These are phyloP conservation scores for Camponotus pennsylvanicus DNA, from an alignment of 1,140 invertebrate genomes.

Conservation along the genomic window DNA sequence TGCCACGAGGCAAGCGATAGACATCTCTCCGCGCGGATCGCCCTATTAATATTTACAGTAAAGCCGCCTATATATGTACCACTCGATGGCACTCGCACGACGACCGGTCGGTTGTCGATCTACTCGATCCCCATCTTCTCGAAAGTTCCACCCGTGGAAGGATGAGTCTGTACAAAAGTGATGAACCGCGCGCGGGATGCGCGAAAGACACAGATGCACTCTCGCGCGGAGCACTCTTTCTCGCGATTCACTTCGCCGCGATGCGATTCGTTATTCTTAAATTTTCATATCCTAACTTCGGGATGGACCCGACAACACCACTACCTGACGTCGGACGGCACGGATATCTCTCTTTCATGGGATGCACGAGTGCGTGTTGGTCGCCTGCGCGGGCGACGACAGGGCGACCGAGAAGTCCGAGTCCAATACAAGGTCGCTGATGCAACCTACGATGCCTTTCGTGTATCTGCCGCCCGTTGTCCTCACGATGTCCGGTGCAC, in stretches of 20 bases:
- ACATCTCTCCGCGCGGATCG: constrained; percentile 43
- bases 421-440: constrained; percentile 92
- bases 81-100: constrained; percentile 56
- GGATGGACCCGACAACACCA: constrained; percentile 65
- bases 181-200: constrained; percentile 54
- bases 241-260: constrained; percentile 21
- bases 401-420: constrained; percentile 91
- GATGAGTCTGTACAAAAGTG: constrained; percentile 80
- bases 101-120: constrained; percentile 28
- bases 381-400: constrained; percentile 87
- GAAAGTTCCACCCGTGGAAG: constrained; percentile 60
- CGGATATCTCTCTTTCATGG: constrained; percentile 80
- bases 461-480: constrained; percentile 89
- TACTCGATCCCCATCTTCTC: constrained; percentile 36
- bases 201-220: constrained; percentile 56
- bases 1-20: constrained; percentile 63
- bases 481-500: constrained; percentile 90
- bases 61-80: constrained; percentile 53
- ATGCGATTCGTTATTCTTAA: constrained; percentile 50
- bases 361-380: constrained; percentile 85
- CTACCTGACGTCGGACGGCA: constrained; percentile 69
- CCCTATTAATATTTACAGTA: constrained; percentile 73
- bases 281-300: constrained; percentile 70
- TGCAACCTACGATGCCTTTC: constrained; percentile 92
- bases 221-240: constrained; percentile 32